These are phyloP conservation scores for Eulacestoma nigropectus DNA, from an alignment of 2,113 vertebrate genomes.

Conservation along the genomic window DNA sequence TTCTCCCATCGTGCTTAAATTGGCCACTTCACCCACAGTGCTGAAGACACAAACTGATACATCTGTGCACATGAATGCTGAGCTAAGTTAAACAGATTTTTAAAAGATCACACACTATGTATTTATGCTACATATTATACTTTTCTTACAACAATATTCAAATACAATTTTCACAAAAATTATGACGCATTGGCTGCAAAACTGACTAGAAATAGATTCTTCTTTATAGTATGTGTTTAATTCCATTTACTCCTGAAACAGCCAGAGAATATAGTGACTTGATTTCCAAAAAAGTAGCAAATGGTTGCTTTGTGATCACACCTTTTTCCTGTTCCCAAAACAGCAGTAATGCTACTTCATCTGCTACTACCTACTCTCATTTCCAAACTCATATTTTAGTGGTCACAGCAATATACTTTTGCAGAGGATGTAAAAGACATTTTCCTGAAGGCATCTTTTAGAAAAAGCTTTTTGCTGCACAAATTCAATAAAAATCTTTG, in stretches of 20 bases:
- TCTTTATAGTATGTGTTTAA: background rate
- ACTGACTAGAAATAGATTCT: background rate
- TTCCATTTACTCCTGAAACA: background rate
- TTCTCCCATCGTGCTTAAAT: background rate
- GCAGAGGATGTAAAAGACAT: background rate
- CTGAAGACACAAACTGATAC: background rate
- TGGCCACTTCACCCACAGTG: background rate
- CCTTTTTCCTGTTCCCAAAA: background rate
- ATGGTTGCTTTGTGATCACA: background rate
- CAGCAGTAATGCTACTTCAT: background rate
- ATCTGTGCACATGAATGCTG: background rate
- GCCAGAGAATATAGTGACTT: background rate
- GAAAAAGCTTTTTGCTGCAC: background rate
- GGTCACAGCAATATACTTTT: background rate
- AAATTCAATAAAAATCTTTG: background rate
- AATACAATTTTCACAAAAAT: background rate
- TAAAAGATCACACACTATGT: background rate
- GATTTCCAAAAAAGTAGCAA: background rate
- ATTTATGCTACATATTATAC: background rate
- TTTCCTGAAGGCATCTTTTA: background rate
- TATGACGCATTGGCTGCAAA: background rate
- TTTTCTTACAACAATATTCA: background rate
- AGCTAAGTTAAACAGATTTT: background rate
- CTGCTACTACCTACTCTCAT: background rate
- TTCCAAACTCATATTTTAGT: background rate